Evolutionary conservation across 2,797 vertebrate genomes (phyloP).

Genomic region (Falco concolor): DNA sequence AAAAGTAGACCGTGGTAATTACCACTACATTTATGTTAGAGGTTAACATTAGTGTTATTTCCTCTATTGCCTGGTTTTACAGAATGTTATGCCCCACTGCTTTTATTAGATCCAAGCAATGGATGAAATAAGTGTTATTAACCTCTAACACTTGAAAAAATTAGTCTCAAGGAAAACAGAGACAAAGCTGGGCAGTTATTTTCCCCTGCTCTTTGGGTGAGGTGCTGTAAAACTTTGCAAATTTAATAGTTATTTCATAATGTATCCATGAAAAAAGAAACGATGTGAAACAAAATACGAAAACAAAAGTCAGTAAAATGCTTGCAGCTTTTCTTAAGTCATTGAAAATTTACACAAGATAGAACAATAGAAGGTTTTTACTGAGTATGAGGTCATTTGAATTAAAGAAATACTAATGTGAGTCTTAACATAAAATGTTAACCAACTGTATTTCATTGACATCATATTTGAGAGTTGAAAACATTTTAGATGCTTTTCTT

Average conservation of each 20-base stretch:
- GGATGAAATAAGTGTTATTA: constrained; percentile 76
- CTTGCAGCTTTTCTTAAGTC: not conserved
- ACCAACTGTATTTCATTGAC: not conserved
- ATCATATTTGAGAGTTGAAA: not conserved
- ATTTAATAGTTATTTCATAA: not conserved
- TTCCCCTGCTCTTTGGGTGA: not conserved
- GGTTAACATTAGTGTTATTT: constrained; percentile 72
- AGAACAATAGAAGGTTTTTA: not conserved
- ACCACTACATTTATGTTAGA: constrained; percentile 71
- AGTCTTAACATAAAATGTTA: not conserved
- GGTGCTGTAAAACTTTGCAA: not conserved
- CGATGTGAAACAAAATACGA: not conserved
- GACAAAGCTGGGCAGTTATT: constrained; percentile 24
- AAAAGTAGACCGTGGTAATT: constrained; percentile 65
- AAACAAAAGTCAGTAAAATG: not conserved
- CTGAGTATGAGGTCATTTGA: not conserved
- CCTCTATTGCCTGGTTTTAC: constrained; percentile 67
- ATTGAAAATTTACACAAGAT: not conserved
- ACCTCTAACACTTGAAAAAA: constrained; percentile 74
- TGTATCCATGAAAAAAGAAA: not conserved
- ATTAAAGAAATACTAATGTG: not conserved
- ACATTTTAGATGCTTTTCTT: not conserved
- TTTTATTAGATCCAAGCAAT: constrained; percentile 73
- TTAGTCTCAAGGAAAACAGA: constrained; percentile 57
- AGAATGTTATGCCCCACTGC: constrained; percentile 69